Evolutionary conservation across 2,888 invertebrate genomes (phyloP).

Genomic region (Himalopsyche tibetana): DNA sequence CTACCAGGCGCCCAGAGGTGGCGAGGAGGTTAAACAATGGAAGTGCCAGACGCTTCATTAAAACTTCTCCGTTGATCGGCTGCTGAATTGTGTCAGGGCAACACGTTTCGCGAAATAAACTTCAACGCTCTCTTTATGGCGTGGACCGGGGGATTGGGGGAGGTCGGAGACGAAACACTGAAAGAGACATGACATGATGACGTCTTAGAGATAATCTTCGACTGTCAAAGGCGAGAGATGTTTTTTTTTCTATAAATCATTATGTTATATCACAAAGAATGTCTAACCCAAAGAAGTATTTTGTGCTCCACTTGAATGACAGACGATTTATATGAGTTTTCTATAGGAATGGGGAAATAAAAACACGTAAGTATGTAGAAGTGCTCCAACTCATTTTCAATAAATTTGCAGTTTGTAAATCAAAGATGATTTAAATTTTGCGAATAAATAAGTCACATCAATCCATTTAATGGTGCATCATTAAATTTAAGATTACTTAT

Average conservation of each 20-base stretch:
- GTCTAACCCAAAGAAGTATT: not conserved
- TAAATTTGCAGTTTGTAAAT: too few species aligned
- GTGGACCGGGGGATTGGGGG: not conserved
- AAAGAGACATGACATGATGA: slow-evolving; percentile 37
- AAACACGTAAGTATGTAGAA: too few species aligned
- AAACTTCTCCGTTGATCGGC: slow-evolving; percentile 54
- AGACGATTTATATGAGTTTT: not conserved
- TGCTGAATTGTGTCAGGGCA: slow-evolving; percentile 48
- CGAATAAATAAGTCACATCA: too few species aligned
- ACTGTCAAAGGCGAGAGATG: slow-evolving; percentile 11
- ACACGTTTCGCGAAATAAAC: slow-evolving; percentile 48
- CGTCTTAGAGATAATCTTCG: slow-evolving; percentile 34
- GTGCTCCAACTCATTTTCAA: too few species aligned
- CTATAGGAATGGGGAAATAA: too few species aligned
- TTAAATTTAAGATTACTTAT: too few species aligned
- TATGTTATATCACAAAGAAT: not conserved
- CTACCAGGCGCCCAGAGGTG: slow-evolving; percentile 43
- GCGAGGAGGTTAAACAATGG: slow-evolving; percentile 52
- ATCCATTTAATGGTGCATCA: too few species aligned
- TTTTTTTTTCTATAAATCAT: slow-evolving; percentile 20
- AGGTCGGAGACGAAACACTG: not conserved
- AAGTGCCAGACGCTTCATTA: slow-evolving; percentile 56
- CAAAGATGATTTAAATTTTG: too few species aligned
- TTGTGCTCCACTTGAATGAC: not conserved
- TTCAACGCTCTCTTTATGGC: slow-evolving; percentile 29